Base-by-base conservation (phyloP, 2,113 vertebrate species). In the Hippocampus mohnikei region DNA sequence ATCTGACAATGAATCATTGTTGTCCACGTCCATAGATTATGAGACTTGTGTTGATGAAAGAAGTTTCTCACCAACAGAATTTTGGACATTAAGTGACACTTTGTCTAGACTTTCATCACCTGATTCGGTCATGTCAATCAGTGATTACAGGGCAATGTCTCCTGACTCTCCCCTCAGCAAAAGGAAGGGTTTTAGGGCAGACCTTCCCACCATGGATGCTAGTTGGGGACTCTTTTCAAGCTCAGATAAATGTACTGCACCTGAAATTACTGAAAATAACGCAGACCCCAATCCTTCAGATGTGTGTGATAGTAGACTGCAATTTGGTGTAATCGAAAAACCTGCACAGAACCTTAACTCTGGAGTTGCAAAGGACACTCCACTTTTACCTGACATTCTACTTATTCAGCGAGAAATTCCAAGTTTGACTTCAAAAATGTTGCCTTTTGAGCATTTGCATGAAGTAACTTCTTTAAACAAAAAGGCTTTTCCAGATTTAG, bases 41-140 rank as follows among this genome's bases (percentile, higher is more conserved):
- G 64, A 8, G 13, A 27, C 46, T 48, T 69, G 82, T 53, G 9
- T 56, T 71, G 23, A 58, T 71, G 80, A 85, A 60, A 74, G 2
- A 1, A 4, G 0, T 67, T 16, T 65, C 29, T 69, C 66, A 40
- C 52, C 68, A 71, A 6, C 50, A 56, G 71, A 84, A 5, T 1
- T 48, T 60, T 80, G 72, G 71, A 21, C 70, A 23, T 69, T 76
- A 27, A 63, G 77, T 74, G 74, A 76, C 29, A 16, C 16, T 3
- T 55, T 71, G 53, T 7, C 16, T 27, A 87, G 85, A 78, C 20
- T 63, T 5, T 77, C 80, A 2, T 87, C 89, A 67, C 83, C 88
- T 20, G 89, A 90, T 62, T 90, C 83, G 64, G 77, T 88, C 8
- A 86, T 86, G 84, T 88, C 87, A 62, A 2, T 88, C n/a, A 50